Percentiles rank a stretch among this genome's conserved stretches.
Evolutionary conservation across 1,140 invertebrate genomes (phyloP).

Genomic region (Cotesia glomerata): DNA sequence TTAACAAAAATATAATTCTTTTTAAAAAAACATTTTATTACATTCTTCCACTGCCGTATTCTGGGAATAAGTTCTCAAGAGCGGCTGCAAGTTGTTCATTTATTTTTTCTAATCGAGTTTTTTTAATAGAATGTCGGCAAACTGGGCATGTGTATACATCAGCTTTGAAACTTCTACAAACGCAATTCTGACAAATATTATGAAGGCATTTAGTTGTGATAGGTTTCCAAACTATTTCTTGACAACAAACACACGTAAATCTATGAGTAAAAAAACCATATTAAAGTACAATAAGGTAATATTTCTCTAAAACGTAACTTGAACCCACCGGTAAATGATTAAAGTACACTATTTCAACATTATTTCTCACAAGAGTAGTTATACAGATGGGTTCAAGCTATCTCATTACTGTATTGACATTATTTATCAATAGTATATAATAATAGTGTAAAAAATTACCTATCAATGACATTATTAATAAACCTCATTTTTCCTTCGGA

Average conservation of each 20-base stretch:
- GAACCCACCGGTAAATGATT: neutral
- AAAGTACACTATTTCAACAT: neutral
- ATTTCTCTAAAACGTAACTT: neutral
- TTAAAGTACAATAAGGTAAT: neutral
- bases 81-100: conserved; percentile 67
- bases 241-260: conserved; percentile 83
- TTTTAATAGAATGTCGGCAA: conserved; percentile 70
- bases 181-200: conserved; percentile 77
- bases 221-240: conserved; percentile 75
- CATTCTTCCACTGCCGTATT: conserved; percentile 68
- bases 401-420: neutral
- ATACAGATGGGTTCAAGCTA: no score
- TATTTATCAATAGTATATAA: neutral
- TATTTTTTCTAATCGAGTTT: conserved; percentile 62
- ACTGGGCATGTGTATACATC: conserved; percentile 72
- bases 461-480: conserved; percentile 45
- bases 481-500: conserved; percentile 59
- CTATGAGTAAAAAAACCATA: conserved; percentile 53
- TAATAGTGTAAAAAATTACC: conserved; percentile 47
- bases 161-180: conserved; percentile 73
- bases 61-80: conserved; percentile 68
- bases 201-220: conserved; percentile 79
- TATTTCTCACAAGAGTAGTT: no score
- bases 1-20: no score
- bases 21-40: neutral